Evolutionary conservation across 2,797 vertebrate genomes (phyloP), one percentile per base, ranked within the genome.

Genomic region (Thaleichthys pacificus): DNA sequence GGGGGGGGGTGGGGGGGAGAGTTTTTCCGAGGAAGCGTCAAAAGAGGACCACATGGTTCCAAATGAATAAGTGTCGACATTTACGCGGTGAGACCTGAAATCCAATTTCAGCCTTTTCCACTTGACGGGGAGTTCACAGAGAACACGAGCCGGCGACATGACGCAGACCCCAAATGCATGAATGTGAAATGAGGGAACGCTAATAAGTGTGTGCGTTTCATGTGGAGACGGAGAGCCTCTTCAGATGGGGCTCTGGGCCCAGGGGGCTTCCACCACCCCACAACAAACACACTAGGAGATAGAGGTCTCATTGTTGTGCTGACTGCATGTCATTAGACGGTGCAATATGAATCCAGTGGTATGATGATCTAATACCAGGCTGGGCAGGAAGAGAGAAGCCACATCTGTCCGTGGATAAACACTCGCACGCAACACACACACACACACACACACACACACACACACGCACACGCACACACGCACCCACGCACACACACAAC

Each of bases 251-350:
- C 22, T 86, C 72, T 66, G 1, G 19, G 66, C 65, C 69, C 68
- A 38, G 71, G 35, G 61, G 26, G 9, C 58, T 35, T 73, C 61
- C 83, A 71, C 83, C 76, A 72, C 65, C 64, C 57, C 77, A 73
- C 72, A 66, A 54, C 65, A 78, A 49, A 71, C 61, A 71, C 58
- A 56, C 70, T 28, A 38, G 71, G 61, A 67, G 47, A 83, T 72
- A 84, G 77, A 77, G 70, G 72, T 66, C 30, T 60, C 70, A 74
- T 81, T 84, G 76, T 80, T 78, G 67, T 17, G 76, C 72, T 66
- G 63, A 60, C 61, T n/a, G 54, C 42, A 26, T 68, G 71, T 72
- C 69, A 68, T 70, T 71, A 84, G 61, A n/a, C 12, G 28, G 69
- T 9, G 15, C 70, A 19, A 74, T 71, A 69, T 49, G 8, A 66